Conservation (phyloP, 1,140 invertebrate species). For the Hetaerina americana region DNA sequence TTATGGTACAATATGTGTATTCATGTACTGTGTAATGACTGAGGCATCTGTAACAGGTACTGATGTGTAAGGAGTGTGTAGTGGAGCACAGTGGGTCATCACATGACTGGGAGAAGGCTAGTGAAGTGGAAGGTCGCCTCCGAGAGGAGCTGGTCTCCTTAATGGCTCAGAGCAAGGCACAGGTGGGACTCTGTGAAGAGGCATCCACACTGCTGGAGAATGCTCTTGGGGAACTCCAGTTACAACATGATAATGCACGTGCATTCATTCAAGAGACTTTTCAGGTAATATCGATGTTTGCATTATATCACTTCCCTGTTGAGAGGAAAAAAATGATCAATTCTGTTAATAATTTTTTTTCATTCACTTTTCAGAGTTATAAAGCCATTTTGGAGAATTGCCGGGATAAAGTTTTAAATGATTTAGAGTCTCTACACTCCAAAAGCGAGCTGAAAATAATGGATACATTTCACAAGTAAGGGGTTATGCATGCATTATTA, state of each 20-base stretch:
- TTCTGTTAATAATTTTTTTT: neutral
- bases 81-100: constrained; percentile 62
- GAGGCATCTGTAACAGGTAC: too few species aligned
- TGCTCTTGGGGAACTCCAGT: constrained; percentile 66
- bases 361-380: constrained; percentile 41
- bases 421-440: constrained; percentile 67
- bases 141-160: constrained; percentile 59
- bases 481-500: too few species aligned
- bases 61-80: constrained; percentile 70
- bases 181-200: constrained; percentile 59
- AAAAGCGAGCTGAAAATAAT: constrained; percentile 75
- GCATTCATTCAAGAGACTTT: constrained; percentile 73
- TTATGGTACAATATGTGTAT: too few species aligned
- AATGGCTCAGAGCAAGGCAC: constrained; percentile 54
- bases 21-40: too few species aligned
- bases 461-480: constrained; percentile 61
- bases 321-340: neutral
- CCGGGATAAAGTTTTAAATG: constrained; percentile 56
- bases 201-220: constrained; percentile 56
- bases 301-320: neutral
- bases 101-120: constrained; percentile 64
- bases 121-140: constrained; percentile 57
- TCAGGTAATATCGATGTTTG: constrained; percentile 24
- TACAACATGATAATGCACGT: constrained; percentile 71
- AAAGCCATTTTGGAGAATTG: constrained; percentile 68